A percentile compares a stretch with the other conserved stretches of the same genome.
These are phyloP conservation scores for Eospalax fontanierii DNA, from an alignment of 2,797 vertebrate genomes.

Conservation along the genomic window DNA sequence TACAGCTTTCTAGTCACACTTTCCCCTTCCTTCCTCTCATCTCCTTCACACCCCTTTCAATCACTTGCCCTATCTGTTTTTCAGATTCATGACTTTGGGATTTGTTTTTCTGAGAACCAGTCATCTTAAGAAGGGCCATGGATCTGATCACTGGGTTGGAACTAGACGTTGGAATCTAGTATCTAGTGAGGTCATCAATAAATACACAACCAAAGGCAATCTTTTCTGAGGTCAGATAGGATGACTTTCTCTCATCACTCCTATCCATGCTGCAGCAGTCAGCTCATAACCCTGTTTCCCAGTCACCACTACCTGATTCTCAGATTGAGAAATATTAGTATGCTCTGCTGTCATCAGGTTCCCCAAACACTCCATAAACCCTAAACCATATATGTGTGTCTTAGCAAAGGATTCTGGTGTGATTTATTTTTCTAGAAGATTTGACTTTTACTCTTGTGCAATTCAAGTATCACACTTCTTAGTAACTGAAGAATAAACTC, in stretches of 20 bases:
- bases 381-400: background rate
- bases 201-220: background rate
- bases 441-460: conserved; percentile 1
- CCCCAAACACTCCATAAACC: background rate
- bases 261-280: background rate
- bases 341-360: background rate
- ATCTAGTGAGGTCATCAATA: background rate
- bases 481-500: conserved; percentile 9
- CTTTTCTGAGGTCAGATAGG: background rate
- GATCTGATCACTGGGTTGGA: background rate
- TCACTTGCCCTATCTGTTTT: background rate
- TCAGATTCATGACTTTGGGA: background rate
- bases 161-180: background rate
- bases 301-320: background rate
- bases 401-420: background rate
- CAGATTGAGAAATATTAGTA: background rate
- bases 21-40: background rate
- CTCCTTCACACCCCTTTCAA: background rate
- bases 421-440: conserved; percentile 18
- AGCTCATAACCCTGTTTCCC: background rate
- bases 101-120: background rate
- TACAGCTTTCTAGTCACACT: background rate
- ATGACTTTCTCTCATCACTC: background rate
- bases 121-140: background rate
- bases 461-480: background rate